A percentile compares a stretch with the other conserved stretches of the same genome.
These are phyloP conservation scores for Psilanteris sp. DNA, from an alignment of 1,140 invertebrate genomes.

Conservation along the genomic window DNA sequence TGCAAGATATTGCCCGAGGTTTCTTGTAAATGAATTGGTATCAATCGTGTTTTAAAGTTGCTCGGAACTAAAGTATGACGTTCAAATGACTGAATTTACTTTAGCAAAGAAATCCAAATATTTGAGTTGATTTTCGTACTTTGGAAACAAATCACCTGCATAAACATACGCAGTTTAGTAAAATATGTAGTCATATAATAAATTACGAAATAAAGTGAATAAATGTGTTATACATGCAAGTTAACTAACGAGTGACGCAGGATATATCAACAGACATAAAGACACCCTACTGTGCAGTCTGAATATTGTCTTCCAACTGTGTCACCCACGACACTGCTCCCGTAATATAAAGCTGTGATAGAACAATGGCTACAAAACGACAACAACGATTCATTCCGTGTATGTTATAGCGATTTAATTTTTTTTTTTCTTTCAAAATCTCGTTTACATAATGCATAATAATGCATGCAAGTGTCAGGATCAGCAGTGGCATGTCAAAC, in stretches of 20 bases:
- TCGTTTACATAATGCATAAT: constrained; percentile 60
- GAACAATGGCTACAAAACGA: constrained; percentile 64
- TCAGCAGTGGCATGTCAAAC: constrained; percentile 31
- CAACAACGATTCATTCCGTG: constrained; percentile 51
- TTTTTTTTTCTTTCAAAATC: constrained; percentile 14
- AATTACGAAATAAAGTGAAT: constrained; percentile 42
- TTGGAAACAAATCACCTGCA: not conserved
- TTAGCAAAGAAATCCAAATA: too few relatives aligned
- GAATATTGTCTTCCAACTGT: constrained; percentile 64
- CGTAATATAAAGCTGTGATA: constrained; percentile 62
- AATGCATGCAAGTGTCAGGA: constrained; percentile 31
- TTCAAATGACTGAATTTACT: too few relatives aligned
- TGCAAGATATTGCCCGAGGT: too few relatives aligned
- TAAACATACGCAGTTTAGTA: constrained; percentile 37
- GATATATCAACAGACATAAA: constrained; percentile 57
- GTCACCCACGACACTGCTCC: constrained; percentile 59
- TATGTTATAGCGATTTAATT: constrained; percentile 16
- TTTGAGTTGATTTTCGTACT: constrained; percentile 8
- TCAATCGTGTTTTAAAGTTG: too few relatives aligned
- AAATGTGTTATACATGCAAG: constrained; percentile 39
- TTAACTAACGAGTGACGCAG: constrained; percentile 45
- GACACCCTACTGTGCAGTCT: constrained; percentile 54
- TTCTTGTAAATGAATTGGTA: too few relatives aligned
- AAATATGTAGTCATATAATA: constrained; percentile 24
- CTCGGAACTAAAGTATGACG: too few relatives aligned